Percentiles rank a stretch among this genome's conserved stretches.
Conservation (phyloP, 1,140 invertebrate species). For the Argopecten irradians region DNA sequence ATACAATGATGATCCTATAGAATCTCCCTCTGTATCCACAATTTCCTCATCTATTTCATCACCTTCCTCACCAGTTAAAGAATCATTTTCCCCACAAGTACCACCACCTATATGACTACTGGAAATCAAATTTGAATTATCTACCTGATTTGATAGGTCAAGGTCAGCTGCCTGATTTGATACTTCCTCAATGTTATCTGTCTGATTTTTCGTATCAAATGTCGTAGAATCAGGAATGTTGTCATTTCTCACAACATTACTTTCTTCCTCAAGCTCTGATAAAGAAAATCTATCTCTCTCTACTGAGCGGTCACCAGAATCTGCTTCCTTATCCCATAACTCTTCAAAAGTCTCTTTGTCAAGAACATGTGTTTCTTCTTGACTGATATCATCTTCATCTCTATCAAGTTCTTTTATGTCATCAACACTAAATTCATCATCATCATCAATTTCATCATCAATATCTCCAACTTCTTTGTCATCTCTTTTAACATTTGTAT, state of each 20-base stretch:
- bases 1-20: background rate
- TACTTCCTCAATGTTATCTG: background rate
- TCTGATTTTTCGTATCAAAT: background rate
- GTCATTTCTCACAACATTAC: background rate
- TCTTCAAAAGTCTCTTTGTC: constrained; percentile 32
- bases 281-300: constrained; percentile 25
- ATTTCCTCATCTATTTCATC: constrained; percentile 35
- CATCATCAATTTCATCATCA: constrained; percentile 45
- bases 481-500: background rate
- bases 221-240: background rate
- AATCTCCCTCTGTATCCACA: constrained; percentile 12
- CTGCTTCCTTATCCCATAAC: constrained; percentile 27
- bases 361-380: constrained; percentile 1
- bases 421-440: constrained; percentile 26
- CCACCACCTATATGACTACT: background rate
- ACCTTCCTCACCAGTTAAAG: background rate
- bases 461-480: constrained; percentile 32
- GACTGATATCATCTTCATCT: background rate
- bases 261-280: background rate
- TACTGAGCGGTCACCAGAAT: constrained; percentile 20
- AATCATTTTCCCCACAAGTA: background rate
- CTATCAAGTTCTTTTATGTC: constrained; percentile 24
- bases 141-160: no score
- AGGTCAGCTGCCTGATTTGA: background rate
- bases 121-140: background rate